phyloP scores from a whole-genome alignment of 1,140 invertebrate genomes.

The Subanguina moxae region DNA sequence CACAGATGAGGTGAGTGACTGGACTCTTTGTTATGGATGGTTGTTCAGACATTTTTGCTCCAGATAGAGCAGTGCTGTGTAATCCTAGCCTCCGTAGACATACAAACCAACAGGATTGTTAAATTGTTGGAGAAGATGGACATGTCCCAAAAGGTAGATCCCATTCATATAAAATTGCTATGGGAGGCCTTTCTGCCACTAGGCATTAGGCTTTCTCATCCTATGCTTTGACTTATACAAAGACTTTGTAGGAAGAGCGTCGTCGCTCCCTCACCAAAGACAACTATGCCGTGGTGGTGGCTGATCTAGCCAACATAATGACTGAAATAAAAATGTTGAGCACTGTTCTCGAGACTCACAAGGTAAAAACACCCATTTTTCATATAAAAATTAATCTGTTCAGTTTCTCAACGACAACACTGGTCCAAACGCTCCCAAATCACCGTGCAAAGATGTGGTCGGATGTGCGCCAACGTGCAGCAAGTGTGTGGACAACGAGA shows the following conservation, averaged over 20 bases:
- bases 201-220: too few species aligned
- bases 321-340: conserved; percentile 47
- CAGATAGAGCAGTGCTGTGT: conserved; percentile 55
- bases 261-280: conserved; percentile 53
- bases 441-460: conserved; percentile 6
- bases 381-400: not conserved
- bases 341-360: conserved; percentile 43
- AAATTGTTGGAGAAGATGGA: conserved; percentile 56
- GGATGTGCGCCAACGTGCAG: conserved; percentile 15
- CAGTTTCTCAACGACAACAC: not conserved
- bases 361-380: conserved; percentile 1
- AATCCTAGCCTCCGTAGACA: conserved; percentile 52
- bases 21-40: not conserved
- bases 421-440: too few species aligned
- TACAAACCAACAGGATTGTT: conserved; percentile 47
- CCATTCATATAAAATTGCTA: too few species aligned
- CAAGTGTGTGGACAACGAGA: conserved; percentile 32
- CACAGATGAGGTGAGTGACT: conserved; percentile 41
- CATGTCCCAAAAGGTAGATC: conserved; percentile 46
- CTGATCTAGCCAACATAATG: conserved; percentile 51
- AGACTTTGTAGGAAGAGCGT: conserved; percentile 48
- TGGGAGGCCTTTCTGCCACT: too few species aligned
- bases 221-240: not conserved
- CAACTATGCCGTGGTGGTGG: conserved; percentile 44
- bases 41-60: conserved; percentile 3